These are phyloP conservation scores for Brachymystax lenok DNA, from an alignment of 2,797 vertebrate species.

Conservation along the genomic window DNA sequence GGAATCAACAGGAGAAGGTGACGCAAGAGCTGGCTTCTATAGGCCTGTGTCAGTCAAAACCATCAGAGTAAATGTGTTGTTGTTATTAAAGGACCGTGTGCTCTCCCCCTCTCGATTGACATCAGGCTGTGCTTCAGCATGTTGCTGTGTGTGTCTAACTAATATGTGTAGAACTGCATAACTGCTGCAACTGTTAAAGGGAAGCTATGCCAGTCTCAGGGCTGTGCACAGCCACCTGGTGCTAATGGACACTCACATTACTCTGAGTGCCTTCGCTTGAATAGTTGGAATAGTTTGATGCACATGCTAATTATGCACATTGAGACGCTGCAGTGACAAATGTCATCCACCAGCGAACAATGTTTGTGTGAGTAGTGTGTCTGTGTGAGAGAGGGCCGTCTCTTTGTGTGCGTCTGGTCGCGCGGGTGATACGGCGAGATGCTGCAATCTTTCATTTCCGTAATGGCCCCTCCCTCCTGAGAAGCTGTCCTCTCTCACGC, in stretches of 20 bases:
- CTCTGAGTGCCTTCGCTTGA: conserved; percentile 7
- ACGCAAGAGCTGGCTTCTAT: too few relatives aligned
- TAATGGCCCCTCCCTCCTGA: conserved; percentile 30
- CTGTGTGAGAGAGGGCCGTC: background rate
- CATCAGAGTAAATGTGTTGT: background rate
- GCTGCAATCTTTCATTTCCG: conserved; percentile 14
- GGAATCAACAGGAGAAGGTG: too few relatives aligned
- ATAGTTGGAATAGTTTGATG: conserved; percentile 36
- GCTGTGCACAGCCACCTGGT: background rate
- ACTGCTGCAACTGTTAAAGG: background rate
- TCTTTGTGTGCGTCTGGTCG: background rate
- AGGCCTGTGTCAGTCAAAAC: background rate
- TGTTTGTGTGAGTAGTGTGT: too few relatives aligned
- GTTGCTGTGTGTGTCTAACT: background rate
- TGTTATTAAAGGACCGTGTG: background rate
- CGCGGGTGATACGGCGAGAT: background rate
- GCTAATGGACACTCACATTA: conserved; percentile 22
- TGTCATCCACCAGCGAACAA: background rate
- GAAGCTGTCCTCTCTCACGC: background rate
- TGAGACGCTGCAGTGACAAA: conserved; percentile 20
- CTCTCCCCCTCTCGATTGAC: background rate
- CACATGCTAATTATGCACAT: conserved; percentile 21
- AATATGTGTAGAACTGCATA: background rate
- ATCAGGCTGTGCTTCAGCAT: background rate
- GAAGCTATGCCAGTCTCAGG: conserved; percentile 2